Conservation (phyloP, 1,140 invertebrate species). For the Psix sp. region DNA sequence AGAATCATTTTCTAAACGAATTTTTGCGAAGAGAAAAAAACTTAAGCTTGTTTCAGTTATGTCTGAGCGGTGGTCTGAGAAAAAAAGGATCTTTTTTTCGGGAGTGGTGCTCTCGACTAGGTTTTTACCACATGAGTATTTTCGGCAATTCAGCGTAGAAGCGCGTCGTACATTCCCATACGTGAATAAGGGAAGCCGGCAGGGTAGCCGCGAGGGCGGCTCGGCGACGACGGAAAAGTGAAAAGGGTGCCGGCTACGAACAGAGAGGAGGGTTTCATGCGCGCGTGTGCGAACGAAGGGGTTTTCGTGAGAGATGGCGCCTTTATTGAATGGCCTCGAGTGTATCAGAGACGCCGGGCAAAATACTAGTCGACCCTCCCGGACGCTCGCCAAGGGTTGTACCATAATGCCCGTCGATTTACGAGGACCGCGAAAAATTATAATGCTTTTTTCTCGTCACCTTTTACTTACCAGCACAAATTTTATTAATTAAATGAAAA, state of each 20-base stretch:
- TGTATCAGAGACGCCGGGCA: conserved; percentile 61
- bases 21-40: too few relatives aligned
- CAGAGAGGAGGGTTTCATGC: conserved; percentile 47
- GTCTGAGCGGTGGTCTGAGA: too few relatives aligned
- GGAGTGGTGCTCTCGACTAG: conserved; percentile 32
- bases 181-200: conserved; percentile 57
- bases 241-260: conserved; percentile 59
- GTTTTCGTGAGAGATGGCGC: conserved; percentile 64
- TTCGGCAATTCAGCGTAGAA: conserved; percentile 59
- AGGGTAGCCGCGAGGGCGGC: conserved; percentile 53
- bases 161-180: conserved; percentile 60
- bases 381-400: conserved; percentile 61
- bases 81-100: conserved; percentile 50
- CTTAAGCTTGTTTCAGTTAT: too few relatives aligned
- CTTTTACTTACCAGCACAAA: conserved; percentile 2
- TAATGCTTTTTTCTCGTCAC: conserved; percentile 43
- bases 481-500: too few relatives aligned
- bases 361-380: conserved; percentile 63
- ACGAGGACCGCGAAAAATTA: conserved; percentile 59
- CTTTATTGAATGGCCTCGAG: conserved; percentile 65
- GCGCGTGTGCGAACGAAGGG: conserved; percentile 58
- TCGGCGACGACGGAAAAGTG: conserved; percentile 57
- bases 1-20: too few relatives aligned
- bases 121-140: conserved; percentile 55
- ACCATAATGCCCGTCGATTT: conserved; percentile 62